A percentile compares a stretch with the other conserved stretches of the same genome.
phyloP scores from a whole-genome alignment of 2,888 invertebrate genomes.

The Scaptodrosophila latifasciaeformis region DNA sequence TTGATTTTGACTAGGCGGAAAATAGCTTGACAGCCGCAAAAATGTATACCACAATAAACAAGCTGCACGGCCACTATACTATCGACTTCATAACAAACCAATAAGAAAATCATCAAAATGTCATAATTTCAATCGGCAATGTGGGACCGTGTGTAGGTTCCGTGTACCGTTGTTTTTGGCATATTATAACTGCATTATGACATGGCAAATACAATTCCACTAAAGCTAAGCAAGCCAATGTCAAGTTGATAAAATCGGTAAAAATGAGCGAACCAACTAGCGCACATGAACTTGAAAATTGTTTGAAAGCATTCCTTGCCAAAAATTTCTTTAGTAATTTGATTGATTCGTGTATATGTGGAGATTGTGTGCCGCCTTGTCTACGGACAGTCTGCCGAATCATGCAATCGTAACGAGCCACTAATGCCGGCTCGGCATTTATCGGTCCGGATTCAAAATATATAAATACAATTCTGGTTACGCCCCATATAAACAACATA shows the following conservation, averaged over 20 bases:
- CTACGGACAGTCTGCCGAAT: background rate
- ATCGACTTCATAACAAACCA: constrained; percentile 57
- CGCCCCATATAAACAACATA: constrained; percentile 1
- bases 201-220: constrained; percentile 19
- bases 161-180: constrained; percentile 36
- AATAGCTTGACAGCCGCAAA: too few relatives aligned
- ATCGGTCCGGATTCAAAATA: constrained; percentile 45
- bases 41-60: too few relatives aligned
- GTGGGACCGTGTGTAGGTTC: background rate
- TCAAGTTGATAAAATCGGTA: too few relatives aligned
- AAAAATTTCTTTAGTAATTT: constrained; percentile 4
- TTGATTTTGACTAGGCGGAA: too few relatives aligned
- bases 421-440: constrained; percentile 61
- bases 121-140: constrained; percentile 66
- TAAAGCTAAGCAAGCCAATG: background rate
- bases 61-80: background rate
- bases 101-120: constrained; percentile 73
- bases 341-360: background rate
- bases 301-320: background rate
- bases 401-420: constrained; percentile 66
- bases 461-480: background rate
- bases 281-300: constrained; percentile 2
- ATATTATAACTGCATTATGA: constrained; percentile 69
- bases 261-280: too few relatives aligned
- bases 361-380: background rate